A percentile compares a stretch with the other conserved stretches of the same genome.
phyloP scores from a whole-genome alignment of 2,888 invertebrate species.

The Rhaphigaster nebulosa region DNA sequence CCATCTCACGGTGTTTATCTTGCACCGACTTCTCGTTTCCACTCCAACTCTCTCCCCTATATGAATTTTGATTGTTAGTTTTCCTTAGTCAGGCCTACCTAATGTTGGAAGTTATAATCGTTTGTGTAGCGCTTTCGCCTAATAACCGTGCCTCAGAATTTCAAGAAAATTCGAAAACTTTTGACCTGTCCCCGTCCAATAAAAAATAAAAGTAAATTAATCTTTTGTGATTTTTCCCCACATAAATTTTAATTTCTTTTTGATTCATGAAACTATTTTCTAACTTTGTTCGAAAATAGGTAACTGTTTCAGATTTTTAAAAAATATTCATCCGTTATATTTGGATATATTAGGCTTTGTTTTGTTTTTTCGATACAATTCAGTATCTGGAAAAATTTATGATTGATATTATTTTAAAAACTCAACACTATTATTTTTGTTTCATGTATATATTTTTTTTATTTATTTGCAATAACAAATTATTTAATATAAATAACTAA shows the following conservation, averaged over 20 bases:
- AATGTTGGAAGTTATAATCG: conserved; percentile 37
- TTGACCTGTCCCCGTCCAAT: not conserved
- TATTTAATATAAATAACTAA: too few relatives aligned
- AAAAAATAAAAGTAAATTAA: not conserved
- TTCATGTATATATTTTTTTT: too few relatives aligned
- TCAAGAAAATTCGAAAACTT: not conserved
- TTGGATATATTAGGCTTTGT: not conserved
- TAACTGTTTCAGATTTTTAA: not conserved
- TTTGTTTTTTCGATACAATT: not conserved
- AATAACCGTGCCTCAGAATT: not conserved
- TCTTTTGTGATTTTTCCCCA: not conserved
- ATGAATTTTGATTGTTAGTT: conserved; percentile 48
- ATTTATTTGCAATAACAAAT: too few relatives aligned
- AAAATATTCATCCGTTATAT: not conserved
- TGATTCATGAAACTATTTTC: not conserved
- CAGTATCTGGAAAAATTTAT: not conserved
- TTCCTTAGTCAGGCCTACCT: conserved; percentile 44
- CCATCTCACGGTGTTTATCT: conserved; percentile 42
- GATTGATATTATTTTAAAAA: not conserved
- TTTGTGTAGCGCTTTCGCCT: conserved; percentile 17
- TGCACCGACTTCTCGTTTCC: conserved; percentile 37
- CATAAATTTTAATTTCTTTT: not conserved
- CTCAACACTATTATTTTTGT: not conserved
- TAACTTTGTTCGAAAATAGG: not conserved
- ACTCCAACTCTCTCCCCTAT: conserved; percentile 42